A percentile compares a stretch with the other conserved stretches of the same genome.
These are phyloP conservation scores for Microtus montanus DNA, from an alignment of 2,113 vertebrate genomes.

Conservation along the genomic window DNA sequence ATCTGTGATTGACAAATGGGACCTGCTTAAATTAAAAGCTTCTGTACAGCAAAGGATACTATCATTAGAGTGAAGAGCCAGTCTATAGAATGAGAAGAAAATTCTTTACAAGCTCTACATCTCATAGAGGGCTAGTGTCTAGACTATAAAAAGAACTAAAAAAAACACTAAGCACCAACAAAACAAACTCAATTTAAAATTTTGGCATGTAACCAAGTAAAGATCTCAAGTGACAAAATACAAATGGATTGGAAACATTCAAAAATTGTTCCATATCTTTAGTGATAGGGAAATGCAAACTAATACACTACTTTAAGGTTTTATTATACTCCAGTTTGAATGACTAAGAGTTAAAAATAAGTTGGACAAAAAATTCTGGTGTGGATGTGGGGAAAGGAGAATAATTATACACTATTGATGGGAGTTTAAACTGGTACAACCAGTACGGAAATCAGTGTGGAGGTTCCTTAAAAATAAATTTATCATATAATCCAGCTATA, in stretches of 20 bases:
- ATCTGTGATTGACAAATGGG: background rate
- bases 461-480: background rate
- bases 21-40: background rate
- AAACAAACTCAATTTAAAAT: background rate
- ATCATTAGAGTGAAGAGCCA: background rate
- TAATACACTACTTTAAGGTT: background rate
- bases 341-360: background rate
- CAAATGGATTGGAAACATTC: background rate
- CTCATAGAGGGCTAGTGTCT: background rate
- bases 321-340: background rate
- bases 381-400: background rate
- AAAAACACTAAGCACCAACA: background rate
- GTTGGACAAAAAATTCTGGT: background rate
- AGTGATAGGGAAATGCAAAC: background rate
- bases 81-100: background rate
- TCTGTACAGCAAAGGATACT: background rate
- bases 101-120: background rate
- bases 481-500: background rate
- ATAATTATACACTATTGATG: background rate
- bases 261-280: background rate
- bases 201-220: background rate
- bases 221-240: background rate
- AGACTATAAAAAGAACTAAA: background rate
- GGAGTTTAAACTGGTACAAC: background rate
- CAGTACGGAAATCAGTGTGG: background rate